Base-by-base conservation (phyloP, 2,797 vertebrate genomes). In the Pogoniulus pusillus region DNA sequence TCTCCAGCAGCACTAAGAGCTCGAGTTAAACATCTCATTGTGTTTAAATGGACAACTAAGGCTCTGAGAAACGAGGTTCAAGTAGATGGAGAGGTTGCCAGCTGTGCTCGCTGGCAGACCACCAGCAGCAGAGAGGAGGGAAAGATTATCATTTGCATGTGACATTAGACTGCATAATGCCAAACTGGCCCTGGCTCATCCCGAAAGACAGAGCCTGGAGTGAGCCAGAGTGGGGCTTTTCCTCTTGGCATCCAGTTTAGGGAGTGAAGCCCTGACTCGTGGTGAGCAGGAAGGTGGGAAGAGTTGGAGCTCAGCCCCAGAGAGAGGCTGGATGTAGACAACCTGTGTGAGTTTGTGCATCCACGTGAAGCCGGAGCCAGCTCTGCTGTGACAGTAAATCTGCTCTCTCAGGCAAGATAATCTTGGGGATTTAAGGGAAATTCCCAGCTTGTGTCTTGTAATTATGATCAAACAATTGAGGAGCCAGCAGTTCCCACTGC, bases 11-110 rank as follows among this genome's bases (percentile, higher is more conserved):
- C 53, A 58, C 57, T 94, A 90, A 94, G 51, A 85, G 34, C 82
- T 66, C 59, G 73, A 90, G 71, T 89, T 95, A 90, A 92, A 96
- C 91, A 59, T 54, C 72, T 68, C 45, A 64, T 96, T 93, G 60
- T 80, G 29, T 73, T 89, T 87, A 91, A 93, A 91, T n/a, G 43
- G 94, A 94, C 63, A 91, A 70, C 87, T 93, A 83, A 93, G 86
- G 51, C 73, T 92, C 65, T 88, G 77, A 96, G 45, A 94, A 89
- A 82, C 43, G 73, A 47, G 63, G 54, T 74, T 89, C 24, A 62
- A 68, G 54, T 32, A 93, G 95, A 69, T 35, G n/a, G 59, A 73
- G 32, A 86, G 68, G 51, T 82, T 90, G 19, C 75, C 84, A 84
- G 59, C 76, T 95, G 58, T 39, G 45, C 60, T 78, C 66, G 43